Conservation (phyloP, 2,888 invertebrate species). For the Dolomedes plantarius region DNA sequence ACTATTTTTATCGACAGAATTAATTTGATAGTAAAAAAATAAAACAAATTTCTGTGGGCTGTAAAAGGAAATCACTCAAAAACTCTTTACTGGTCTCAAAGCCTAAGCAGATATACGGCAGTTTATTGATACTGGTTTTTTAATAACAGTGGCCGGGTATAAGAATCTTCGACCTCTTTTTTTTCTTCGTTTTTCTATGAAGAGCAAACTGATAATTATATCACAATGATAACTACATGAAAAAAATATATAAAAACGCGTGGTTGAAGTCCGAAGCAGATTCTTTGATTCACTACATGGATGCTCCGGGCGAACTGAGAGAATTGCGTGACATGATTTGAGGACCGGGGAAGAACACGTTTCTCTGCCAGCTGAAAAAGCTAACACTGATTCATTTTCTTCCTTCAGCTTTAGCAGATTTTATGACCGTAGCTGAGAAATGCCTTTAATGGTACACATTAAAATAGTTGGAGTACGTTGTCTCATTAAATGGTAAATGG, state of each 20-base stretch:
- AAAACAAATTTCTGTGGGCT: too few relatives aligned
- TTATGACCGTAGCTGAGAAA: too few relatives aligned
- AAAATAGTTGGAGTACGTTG: too few relatives aligned
- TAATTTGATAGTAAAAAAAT: too few relatives aligned
- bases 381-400: too few relatives aligned
- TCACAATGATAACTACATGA: neutral
- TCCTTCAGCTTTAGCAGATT: too few relatives aligned
- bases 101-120: too few relatives aligned
- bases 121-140: neutral
- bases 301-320: neutral
- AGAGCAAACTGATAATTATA: neutral
- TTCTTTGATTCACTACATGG: neutral
- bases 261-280: neutral
- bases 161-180: neutral
- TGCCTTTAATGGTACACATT: too few relatives aligned
- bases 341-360: neutral
- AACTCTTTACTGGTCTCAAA: too few relatives aligned
- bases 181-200: neutral
- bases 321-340: neutral
- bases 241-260: neutral
- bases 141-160: neutral
- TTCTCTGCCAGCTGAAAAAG: neutral
- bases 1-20: too few relatives aligned
- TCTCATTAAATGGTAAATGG: too few relatives aligned
- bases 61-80: too few relatives aligned